Evolutionary conservation across 1,140 invertebrate species (phyloP).

Genomic region (Megalopta genalis): DNA sequence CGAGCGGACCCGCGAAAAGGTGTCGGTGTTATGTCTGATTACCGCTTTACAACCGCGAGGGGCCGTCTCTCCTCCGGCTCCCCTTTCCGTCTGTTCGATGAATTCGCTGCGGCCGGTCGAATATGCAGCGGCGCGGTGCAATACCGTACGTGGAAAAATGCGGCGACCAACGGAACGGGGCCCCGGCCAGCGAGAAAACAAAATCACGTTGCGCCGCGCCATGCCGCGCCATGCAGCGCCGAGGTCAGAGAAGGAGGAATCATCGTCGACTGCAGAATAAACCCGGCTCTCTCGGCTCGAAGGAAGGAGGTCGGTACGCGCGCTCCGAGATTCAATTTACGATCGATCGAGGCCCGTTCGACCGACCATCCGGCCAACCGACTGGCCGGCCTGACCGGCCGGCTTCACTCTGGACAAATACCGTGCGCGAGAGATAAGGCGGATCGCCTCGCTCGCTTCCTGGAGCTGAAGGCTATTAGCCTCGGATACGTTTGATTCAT

Average conservation of each 20-base stretch:
- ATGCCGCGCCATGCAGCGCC: background rate
- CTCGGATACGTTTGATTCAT: slow-evolving; percentile 52
- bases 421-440: slow-evolving; percentile 60
- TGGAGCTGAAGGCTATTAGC: slow-evolving; percentile 60
- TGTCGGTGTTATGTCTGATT: slow-evolving; percentile 58
- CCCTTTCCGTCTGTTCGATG: slow-evolving; percentile 32
- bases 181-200: slow-evolving; percentile 38
- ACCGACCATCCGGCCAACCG: slow-evolving; percentile 1
- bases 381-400: slow-evolving; percentile 1
- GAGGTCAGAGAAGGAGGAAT: slow-evolving; percentile 48
- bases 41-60: slow-evolving; percentile 48
- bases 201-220: slow-evolving; percentile 46
- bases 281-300: background rate
- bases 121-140: background rate
- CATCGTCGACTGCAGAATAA: slow-evolving; percentile 43
- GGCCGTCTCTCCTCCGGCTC: slow-evolving; percentile 17
- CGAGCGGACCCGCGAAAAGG: slow-evolving; percentile 17
- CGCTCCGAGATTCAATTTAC: slow-evolving; percentile 61
- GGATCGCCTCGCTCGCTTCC: slow-evolving; percentile 59
- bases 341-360: slow-evolving; percentile 48
- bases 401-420: slow-evolving; percentile 61
- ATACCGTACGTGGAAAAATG: slow-evolving; percentile 57
- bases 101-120: slow-evolving; percentile 19
- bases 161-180: slow-evolving; percentile 2
- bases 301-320: slow-evolving; percentile 43